These are phyloP conservation scores for Polia nebulosa DNA, from an alignment of 2,888 invertebrate species.

Conservation along the genomic window DNA sequence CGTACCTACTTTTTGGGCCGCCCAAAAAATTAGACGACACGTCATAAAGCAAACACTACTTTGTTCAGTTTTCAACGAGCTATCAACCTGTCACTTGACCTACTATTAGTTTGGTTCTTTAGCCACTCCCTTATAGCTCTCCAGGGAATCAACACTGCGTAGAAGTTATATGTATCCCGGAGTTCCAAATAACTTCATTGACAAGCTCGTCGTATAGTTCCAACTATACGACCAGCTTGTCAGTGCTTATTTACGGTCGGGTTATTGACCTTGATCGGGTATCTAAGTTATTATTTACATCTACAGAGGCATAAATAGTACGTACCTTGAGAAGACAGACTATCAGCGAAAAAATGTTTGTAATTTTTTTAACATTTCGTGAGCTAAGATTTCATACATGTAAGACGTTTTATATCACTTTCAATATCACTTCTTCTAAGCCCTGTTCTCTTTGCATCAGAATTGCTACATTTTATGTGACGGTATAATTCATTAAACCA, in stretches of 20 bases:
- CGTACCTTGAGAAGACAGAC: no score
- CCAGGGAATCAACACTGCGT: slow-evolving; percentile 4
- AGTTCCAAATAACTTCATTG: no score
- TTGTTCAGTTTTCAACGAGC: slow-evolving; percentile 17
- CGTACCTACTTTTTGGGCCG: background rate
- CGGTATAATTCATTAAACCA: no score
- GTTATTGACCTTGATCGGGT: background rate
- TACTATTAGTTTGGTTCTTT: slow-evolving; percentile 3
- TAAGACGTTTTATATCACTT: no score
- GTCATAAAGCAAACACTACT: slow-evolving; percentile 1
- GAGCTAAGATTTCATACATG: background rate
- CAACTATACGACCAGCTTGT: slow-evolving; percentile 9
- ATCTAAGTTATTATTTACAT: background rate
- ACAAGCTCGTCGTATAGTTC: no score
- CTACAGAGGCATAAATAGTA: no score
- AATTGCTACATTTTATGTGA: no score
- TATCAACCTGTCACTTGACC: slow-evolving; percentile 9
- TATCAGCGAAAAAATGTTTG: no score
- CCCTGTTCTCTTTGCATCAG: no score
- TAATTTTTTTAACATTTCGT: no score
- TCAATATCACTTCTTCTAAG: no score
- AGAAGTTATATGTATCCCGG: slow-evolving; percentile 3
- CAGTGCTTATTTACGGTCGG: slow-evolving; percentile 16
- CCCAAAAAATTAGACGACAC: no score
- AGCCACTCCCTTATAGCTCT: slow-evolving; percentile 8